Base-by-base conservation (phyloP, 2,113 vertebrate genomes). In the Osmerus eperlanus region DNA sequence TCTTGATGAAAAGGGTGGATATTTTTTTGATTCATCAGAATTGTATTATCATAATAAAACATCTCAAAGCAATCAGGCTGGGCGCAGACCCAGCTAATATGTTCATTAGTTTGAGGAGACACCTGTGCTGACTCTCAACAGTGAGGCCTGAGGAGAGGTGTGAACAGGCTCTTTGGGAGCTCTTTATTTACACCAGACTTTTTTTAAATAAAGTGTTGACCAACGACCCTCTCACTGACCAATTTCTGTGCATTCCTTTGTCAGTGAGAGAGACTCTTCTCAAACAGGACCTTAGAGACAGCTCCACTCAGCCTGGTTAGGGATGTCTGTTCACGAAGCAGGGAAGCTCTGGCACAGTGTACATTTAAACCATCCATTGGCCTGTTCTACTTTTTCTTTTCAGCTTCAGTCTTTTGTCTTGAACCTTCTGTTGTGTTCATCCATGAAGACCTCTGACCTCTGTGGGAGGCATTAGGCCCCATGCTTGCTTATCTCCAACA, bases 211-310 rank as follows among this genome's bases (percentile, higher is more conserved):
- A 78, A 65, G 84, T 79, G 81, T 67, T 71, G 32, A 51, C 81
- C 79, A 73, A 77, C 76, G 81, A 74, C 80, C 53, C 72, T 56
- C 72, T 84, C 72, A 41, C 47, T 59, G 78, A 68, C 80, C 82
- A 71, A 86, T 87, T 86, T 82, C 84, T 83, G 84, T 87, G 85
- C 83, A 80, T 87, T 84, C 83, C 81, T 85, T 72, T 70, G 75
- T 83, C 78, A 83, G 78, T 72, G 78, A 65, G 62, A 70, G 83
- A 85, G 81, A 11, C 62, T 75, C 83, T 87, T 79, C 81, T 52
- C 84, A 47, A 47, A 47, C 41, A 5, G 7, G 4, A 36, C 32
- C 32, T 36, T 36, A 6, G 32, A 4, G 32, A 36, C 32, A 36
- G 32, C 32, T 36, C 32, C 32, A 7, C 32, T 36, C 32, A 36